Evolutionary conservation across 2,113 vertebrate genomes (phyloP).

Genomic region (Copsychus sechellarum): DNA sequence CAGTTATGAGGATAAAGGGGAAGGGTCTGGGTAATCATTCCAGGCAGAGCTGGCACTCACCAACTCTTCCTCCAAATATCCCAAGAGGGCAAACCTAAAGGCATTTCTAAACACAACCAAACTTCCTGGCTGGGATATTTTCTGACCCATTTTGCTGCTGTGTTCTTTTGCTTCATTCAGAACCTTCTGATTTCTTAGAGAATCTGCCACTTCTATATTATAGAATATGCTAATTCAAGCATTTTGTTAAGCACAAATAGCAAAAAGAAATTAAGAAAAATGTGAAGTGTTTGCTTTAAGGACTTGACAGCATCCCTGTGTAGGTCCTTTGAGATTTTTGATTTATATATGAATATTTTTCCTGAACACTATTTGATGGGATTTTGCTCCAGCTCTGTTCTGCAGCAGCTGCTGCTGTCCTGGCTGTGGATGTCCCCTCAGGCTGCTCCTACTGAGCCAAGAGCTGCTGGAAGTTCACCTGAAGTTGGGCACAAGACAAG

Average conservation of each 20-base stretch:
- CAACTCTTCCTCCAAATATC: not conserved
- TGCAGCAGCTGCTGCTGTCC: not conserved
- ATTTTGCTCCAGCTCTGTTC: not conserved
- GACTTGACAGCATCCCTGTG: not conserved
- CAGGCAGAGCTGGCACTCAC: not conserved
- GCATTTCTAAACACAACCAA: not conserved
- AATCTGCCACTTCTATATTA: not conserved
- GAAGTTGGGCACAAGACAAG: not conserved
- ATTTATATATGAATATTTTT: not conserved
- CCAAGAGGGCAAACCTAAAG: not conserved
- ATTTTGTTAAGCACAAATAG: not conserved
- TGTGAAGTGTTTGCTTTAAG: not conserved
- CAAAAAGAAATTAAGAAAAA: not conserved
- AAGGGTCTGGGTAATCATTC: not conserved
- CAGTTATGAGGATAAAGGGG: not conserved
- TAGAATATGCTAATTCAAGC: not conserved
- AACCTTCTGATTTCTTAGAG: not conserved
- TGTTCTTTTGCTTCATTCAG: not conserved
- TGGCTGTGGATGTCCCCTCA: not conserved
- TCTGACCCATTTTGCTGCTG: not conserved
- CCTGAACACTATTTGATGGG: not conserved
- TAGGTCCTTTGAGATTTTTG: not conserved
- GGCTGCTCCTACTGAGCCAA: not conserved
- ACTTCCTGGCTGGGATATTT: not conserved
- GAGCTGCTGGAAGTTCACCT: not conserved